Base-by-base conservation (phyloP, 1,140 invertebrate species). In the Homarus americanus region DNA sequence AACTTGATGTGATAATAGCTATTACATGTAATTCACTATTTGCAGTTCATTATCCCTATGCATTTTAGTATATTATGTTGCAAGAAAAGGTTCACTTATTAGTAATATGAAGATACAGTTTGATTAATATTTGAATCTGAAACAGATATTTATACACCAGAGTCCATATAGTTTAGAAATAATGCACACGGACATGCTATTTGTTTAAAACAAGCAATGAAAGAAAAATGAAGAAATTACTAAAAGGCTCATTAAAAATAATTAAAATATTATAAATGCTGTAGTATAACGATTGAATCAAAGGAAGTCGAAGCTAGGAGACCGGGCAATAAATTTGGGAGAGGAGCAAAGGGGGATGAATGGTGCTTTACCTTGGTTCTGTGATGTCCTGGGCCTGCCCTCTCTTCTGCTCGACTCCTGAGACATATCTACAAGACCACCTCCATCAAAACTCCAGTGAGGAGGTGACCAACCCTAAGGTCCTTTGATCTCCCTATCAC, bases 341-440 rank as follows among this genome's bases (percentile, higher is more conserved):
- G 63, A 7, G 3, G 5, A 69, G n/a, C n/a, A 15, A 79, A 3
- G n/a, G 24, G 17, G 7, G 76, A 44, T 28, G n/a, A 28, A 73
- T 73, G 24, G 7, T 79, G 40, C 40, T 49, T 83, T 83, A 83
- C 80, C 80, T 83, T 83, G 28, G 36, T 1, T 40, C 28, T 66
- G 53, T 66, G 36, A 58, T 10, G 63, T 40, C 36, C 63, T 40
- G 49, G 38, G 53, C 80, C 63, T 63, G 80, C 63, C 36, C 63
- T 83, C 80, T 66, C 58, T 63, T 83, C 58, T 66, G 80, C 20
- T 63, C 58, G 9, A 53, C 53, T n/a, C 80, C 63, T 66, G 80
- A 83, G 34, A 83, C 80, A 83, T 83, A 83, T 79, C 76, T 79
- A 79, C 76, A 79, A 79, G 36, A 79, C 76, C 44, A 79, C 76